These are phyloP conservation scores for Pediacus dermestoides DNA, from an alignment of 2,888 invertebrate species.

Conservation along the genomic window DNA sequence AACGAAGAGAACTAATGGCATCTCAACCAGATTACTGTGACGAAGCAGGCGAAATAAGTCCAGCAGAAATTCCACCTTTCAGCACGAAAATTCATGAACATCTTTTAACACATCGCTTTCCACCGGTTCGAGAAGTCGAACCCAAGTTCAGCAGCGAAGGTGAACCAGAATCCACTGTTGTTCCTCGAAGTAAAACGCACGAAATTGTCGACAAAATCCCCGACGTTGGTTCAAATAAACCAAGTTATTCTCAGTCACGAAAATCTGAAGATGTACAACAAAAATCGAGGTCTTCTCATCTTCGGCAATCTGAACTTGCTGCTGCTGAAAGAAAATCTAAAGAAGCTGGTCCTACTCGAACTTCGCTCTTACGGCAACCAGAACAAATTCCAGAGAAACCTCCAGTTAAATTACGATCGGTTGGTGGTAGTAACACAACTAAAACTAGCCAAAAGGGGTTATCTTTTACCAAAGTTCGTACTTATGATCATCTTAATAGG, in stretches of 20 bases:
- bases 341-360: too few relatives aligned
- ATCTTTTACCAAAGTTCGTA: conserved; percentile 45
- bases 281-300: neutral
- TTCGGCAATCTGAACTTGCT: too few relatives aligned
- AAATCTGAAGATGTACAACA: too few relatives aligned
- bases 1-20: conserved; percentile 28
- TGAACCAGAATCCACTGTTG: neutral
- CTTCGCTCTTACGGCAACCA: too few relatives aligned
- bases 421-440: too few relatives aligned
- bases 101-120: conserved; percentile 2
- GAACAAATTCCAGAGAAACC: conserved; percentile 1
- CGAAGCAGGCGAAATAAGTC: conserved; percentile 15
- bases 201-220: too few relatives aligned
- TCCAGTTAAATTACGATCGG: conserved; percentile 7
- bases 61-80: conserved; percentile 17
- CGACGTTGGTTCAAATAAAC: too few relatives aligned
- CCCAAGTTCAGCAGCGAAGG: too few relatives aligned
- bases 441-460: too few relatives aligned
- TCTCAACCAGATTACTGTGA: conserved; percentile 29
- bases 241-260: too few relatives aligned
- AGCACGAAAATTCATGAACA: conserved; percentile 19
- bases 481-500: conserved; percentile 53
- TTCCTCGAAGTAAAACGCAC: neutral
- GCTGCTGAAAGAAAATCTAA: too few relatives aligned
- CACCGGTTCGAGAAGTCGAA: neutral